Conservation (phyloP, 2,113 vertebrate species). For the Anarrhichthys ocellatus region DNA sequence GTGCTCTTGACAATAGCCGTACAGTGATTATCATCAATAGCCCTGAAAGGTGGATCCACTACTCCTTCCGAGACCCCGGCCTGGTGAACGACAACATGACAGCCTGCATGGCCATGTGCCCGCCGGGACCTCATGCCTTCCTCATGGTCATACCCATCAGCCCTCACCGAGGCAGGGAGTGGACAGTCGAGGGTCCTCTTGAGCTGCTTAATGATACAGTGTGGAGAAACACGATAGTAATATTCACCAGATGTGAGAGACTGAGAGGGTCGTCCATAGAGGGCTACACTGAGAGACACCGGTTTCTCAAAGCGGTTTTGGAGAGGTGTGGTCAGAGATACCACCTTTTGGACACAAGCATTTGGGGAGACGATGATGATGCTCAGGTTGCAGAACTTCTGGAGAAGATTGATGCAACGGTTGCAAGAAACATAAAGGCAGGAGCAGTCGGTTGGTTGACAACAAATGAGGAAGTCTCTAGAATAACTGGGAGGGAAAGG, state of each 20-base stretch:
- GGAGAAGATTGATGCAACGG: slow-evolving; percentile 42
- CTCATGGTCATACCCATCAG: slow-evolving; percentile 59
- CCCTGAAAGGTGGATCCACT: slow-evolving; percentile 60
- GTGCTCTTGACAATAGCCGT: background rate
- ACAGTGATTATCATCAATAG: slow-evolving; percentile 52
- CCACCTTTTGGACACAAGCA: slow-evolving; percentile 60
- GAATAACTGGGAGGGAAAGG: slow-evolving; percentile 16
- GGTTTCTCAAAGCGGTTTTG: slow-evolving; percentile 33
- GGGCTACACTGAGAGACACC: background rate
- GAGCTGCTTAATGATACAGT: slow-evolving; percentile 50
- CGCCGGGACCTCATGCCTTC: slow-evolving; percentile 56
- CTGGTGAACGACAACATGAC: slow-evolving; percentile 41
- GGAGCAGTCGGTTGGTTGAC: slow-evolving; percentile 37
- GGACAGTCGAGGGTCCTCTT: slow-evolving; percentile 66
- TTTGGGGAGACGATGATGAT: slow-evolving; percentile 22
- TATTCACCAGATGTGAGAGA: slow-evolving; percentile 55
- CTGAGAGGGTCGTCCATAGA: slow-evolving; percentile 41
- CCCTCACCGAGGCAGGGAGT: slow-evolving; percentile 50
- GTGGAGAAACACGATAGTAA: slow-evolving; percentile 44
- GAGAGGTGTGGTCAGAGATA: slow-evolving; percentile 55
- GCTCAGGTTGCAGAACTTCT: slow-evolving; percentile 46
- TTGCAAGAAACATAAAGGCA: slow-evolving; percentile 14
- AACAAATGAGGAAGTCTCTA: background rate
- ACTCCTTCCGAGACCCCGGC: slow-evolving; percentile 27
- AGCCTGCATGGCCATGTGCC: slow-evolving; percentile 42